These are phyloP conservation scores for Rotaria macrura DNA, from an alignment of 2,888 invertebrate genomes.

Conservation along the genomic window DNA sequence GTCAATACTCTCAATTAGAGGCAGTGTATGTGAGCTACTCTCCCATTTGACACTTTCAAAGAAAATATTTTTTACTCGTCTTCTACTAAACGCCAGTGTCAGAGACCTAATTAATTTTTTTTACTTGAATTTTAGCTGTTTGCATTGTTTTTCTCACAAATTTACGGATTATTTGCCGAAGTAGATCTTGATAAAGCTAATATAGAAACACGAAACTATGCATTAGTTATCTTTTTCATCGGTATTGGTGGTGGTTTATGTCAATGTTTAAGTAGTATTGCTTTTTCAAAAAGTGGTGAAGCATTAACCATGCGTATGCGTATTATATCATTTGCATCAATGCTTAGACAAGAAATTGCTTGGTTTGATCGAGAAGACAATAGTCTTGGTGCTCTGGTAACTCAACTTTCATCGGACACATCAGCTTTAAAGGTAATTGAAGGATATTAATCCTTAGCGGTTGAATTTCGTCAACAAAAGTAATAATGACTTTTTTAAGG, in stretches of 20 bases:
- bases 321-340: background rate
- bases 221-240: background rate
- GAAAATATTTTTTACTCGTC: too few relatives aligned
- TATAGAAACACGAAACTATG: background rate
- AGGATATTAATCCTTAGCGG: background rate
- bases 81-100: too few relatives aligned
- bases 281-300: constrained; percentile 56
- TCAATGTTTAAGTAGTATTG: constrained; percentile 1
- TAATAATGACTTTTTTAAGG: background rate
- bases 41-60: too few relatives aligned
- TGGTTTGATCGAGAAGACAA: constrained; percentile 47
- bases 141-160: background rate
- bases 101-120: too few relatives aligned
- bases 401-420: constrained; percentile 46
- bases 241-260: background rate
- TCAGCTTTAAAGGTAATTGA: background rate
- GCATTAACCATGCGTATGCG: constrained; percentile 58
- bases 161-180: constrained; percentile 8
- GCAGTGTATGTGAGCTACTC: too few relatives aligned
- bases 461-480: too few relatives aligned
- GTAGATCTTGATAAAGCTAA: background rate
- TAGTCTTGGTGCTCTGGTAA: constrained; percentile 45
- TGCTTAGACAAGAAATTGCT: constrained; percentile 43
- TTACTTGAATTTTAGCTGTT: background rate
- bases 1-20: background rate